Base-by-base conservation (phyloP, 2,888 invertebrate species). In the Hemithea aestivaria region DNA sequence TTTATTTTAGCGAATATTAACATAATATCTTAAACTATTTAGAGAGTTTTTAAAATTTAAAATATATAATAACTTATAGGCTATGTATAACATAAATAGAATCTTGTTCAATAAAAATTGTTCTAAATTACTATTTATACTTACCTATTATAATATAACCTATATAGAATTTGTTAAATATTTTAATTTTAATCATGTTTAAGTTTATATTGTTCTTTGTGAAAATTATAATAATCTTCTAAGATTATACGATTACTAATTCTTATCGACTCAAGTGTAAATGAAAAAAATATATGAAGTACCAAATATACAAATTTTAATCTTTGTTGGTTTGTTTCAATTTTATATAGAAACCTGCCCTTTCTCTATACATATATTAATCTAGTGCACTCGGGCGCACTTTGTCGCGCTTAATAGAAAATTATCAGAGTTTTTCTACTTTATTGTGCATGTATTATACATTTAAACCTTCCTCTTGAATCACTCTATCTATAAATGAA, bases 261-360 rank as follows among this genome's bases (percentile, higher is more conserved):
- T 83, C 79, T 82, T 79, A 80, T 79, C 72, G 76, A 84, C 69
- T 83, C 76, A 74, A 75, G 72, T 83, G 84, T 87, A 85, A 85
- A 84, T 81, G 74, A 80, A 75, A 72, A 80, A 72, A 80, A 78
- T 84, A 87, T 85, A 85, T 84, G 85, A 85, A 81, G 84, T 85
- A 85, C 85, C 87, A 85, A 79, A 84, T 87, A 87, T 85, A 87
- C 85, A 87, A 85, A 82, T 84, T 85, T 84, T 82, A 85, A 85
- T 87, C 85, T 85, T 85, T 83, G 25, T 29, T 25, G 0, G 20
- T 40, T 46, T 46, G 48, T 51, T 46, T 51, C 7, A 41, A 29
- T 49, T 27, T n/a, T n/a, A n/a, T n/a, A n/a, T n/a, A n/a, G n/a
- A n/a, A n/a, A n/a, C n/a, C n/a, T n/a, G n/a, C n/a, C n/a, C n/a